A percentile compares a stretch with the other conserved stretches of the same genome.
Evolutionary conservation across 2,888 invertebrate species (phyloP).

Genomic region (Cantharis lateralis): DNA sequence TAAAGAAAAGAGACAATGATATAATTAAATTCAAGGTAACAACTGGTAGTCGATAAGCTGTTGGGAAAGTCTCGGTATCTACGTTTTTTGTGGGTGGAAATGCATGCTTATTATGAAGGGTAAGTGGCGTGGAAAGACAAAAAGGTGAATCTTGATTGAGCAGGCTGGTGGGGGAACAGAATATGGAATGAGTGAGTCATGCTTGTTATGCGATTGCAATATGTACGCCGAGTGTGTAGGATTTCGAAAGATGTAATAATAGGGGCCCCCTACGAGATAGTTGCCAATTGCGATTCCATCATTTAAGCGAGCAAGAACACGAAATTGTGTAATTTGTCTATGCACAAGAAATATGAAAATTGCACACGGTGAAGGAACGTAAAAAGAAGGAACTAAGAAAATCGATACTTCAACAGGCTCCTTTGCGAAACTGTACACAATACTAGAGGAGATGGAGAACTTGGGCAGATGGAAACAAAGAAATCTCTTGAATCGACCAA

Average conservation of each 20-base stretch:
- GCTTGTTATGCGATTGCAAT: neutral
- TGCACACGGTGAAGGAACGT: neutral
- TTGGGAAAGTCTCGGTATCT: neutral
- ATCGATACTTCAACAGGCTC: neutral
- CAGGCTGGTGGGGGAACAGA: neutral
- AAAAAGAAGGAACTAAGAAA: neutral
- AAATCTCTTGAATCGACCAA: neutral
- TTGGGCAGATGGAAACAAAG: neutral
- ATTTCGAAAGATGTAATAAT: neutral
- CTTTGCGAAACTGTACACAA: neutral
- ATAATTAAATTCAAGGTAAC: neutral
- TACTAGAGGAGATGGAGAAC: neutral
- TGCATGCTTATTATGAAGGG: neutral
- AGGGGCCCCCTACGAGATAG: neutral
- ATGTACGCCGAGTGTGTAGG: neutral
- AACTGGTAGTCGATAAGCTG: neutral
- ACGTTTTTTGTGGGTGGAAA: neutral
- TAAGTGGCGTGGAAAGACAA: constrained; percentile 3
- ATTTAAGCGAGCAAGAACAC: neutral
- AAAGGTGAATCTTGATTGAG: neutral
- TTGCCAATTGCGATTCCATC: neutral
- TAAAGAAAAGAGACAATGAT: neutral
- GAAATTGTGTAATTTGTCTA: neutral
- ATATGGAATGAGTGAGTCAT: neutral
- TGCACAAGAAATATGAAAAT: neutral